These are phyloP conservation scores for Monopis laevigella DNA, from an alignment of 2,888 invertebrate genomes.

Conservation along the genomic window DNA sequence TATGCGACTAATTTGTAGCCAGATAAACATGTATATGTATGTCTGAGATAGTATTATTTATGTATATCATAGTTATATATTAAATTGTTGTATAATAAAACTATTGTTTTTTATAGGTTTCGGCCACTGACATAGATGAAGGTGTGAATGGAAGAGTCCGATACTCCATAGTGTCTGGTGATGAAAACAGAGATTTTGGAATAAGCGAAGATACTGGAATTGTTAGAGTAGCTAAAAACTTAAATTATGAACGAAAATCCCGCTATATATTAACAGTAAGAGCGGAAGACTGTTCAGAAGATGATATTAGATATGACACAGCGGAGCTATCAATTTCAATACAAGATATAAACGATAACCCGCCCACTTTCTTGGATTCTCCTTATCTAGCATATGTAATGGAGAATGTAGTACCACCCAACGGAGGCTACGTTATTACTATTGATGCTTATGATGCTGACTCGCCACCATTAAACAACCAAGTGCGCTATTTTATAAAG, in stretches of 20 bases:
- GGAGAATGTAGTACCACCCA: conserved; percentile 89
- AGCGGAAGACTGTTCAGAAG: conserved; percentile 88
- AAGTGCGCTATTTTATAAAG: conserved; percentile 92
- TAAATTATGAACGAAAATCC: conserved; percentile 91
- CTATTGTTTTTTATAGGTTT: conserved; percentile 67
- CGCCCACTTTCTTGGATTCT: conserved; percentile 93
- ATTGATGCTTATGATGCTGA: conserved; percentile 92
- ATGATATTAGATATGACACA: conserved; percentile 77
- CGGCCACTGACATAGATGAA: conserved; percentile 89
- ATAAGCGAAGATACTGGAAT: conserved; percentile 93
- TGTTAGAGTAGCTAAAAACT: conserved; percentile 89
- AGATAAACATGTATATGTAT: too few relatives aligned
- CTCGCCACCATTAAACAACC: conserved; percentile 87
- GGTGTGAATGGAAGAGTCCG: conserved; percentile 91
- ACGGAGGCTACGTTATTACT: conserved; percentile 80
- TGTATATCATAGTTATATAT: too few relatives aligned
- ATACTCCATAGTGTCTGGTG: conserved; percentile 89
- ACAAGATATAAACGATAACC: conserved; percentile 93
- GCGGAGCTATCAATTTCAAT: conserved; percentile 86
- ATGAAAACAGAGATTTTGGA: conserved; percentile 90
- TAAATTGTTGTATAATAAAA: background rate
- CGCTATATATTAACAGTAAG: conserved; percentile 84
- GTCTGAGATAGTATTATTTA: too few relatives aligned
- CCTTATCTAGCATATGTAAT: conserved; percentile 93
- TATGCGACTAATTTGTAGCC: too few relatives aligned